Evolutionary conservation across 1,140 invertebrate species (phyloP).

Genomic region (Drosophila carrolli): DNA sequence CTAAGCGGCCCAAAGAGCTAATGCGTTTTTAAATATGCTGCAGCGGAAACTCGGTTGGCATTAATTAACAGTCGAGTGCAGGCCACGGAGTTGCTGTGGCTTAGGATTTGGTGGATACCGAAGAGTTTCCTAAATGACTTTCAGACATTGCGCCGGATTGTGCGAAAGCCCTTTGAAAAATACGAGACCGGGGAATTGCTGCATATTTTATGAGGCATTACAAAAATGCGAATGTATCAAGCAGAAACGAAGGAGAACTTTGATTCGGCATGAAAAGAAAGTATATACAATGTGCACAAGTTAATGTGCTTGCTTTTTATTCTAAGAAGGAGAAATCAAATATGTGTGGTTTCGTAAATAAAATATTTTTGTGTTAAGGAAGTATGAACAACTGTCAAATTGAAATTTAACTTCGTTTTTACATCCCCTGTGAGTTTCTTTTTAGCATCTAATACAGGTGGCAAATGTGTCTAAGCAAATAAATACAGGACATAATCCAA

Average conservation of each 20-base stretch:
- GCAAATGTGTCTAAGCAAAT: neutral
- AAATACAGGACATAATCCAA: neutral
- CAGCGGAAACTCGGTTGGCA: conserved; percentile 67
- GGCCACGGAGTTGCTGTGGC: conserved; percentile 34
- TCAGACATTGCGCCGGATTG: conserved; percentile 16
- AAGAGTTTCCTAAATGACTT: conserved; percentile 24
- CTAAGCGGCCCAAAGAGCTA: conserved; percentile 52
- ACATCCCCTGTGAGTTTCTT: no score
- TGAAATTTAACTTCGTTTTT: no score
- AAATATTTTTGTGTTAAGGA: no score
- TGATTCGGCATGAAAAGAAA: no score
- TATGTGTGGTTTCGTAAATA: no score
- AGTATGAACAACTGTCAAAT: no score
- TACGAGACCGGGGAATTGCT: conserved; percentile 1
- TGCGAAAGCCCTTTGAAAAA: neutral
- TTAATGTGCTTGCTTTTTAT: no score
- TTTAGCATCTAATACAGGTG: neutral
- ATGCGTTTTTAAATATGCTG: conserved; percentile 82
- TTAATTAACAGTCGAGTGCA: conserved; percentile 70
- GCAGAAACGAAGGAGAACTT: no score
- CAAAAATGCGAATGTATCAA: neutral
- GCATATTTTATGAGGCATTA: neutral
- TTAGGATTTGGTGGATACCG: conserved; percentile 12
- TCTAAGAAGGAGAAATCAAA: no score
- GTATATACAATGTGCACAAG: no score